Base-by-base conservation (phyloP, 2,797 vertebrate species). In the Spea hammondii region DNA sequence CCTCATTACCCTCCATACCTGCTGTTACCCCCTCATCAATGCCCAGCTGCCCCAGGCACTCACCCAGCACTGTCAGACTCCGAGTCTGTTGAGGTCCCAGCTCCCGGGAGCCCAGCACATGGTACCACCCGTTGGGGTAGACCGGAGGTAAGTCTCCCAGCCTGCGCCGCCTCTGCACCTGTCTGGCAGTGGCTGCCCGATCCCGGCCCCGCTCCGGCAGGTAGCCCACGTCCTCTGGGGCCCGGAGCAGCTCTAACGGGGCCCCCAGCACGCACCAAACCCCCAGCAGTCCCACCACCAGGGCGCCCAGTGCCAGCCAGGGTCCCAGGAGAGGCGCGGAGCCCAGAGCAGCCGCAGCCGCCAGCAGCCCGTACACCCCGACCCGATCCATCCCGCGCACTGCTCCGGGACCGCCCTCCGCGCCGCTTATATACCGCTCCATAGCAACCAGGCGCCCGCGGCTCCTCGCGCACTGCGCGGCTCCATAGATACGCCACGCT, bases 121-220 rank as follows among this genome's bases (percentile, higher is more conserved):
- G 89, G 86, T 90, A 94, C 94, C 94, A 95, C 79, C 94, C 94
- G 82, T 94, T 94, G 4, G 95, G 95, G 70, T 90, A 96, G 3
- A 93, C 86, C 0, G 95, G 94, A 0, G 93, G 94, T 66, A 92
- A 84, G 0, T 91, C 91, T 0, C 93, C 94, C 4, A 84, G 84
- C 55, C 90, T 92, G 70, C 92, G 90, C 82, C 92, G 76, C 65
- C 91, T 86, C 11, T 92, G 90, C n/a, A 90, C 89, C 13, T 93
- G 86, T 83, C 91, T 91, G 0, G 93, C 91, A 0, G 88, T 88
- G 73, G 86, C 88, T 0, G 91, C 86, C 54, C 82, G 90, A 78
- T 87, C 91, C 74, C 89, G 85, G 5, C 92, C 92, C 14, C 88
- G 82, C 54, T 85, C 87, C 0, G 85, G 83, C 14, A 92, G 72